Evolutionary conservation across 2,888 invertebrate species (phyloP), one percentile per base, ranked within the genome.

Genomic region (Malthinus seriepunctatus): DNA sequence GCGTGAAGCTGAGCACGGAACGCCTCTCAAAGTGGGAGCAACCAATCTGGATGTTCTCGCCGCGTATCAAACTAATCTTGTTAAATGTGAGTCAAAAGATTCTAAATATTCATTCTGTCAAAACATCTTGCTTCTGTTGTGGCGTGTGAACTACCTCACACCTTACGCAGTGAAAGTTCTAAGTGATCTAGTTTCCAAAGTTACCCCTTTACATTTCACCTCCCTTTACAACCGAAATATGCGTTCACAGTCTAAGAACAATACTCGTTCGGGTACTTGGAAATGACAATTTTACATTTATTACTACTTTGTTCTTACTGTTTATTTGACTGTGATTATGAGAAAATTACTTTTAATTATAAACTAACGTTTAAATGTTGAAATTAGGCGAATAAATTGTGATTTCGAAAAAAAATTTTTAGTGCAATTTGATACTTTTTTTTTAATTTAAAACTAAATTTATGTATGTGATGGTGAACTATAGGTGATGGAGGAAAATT

Each of bases 401-500:
- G 56, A 51, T 47, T 23, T 23, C n/a, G 5, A 23, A 23, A 23
- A 23, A 23, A 23, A 32, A 23, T 37, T 35, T 46, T 50, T 15
- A 50, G 56, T 56, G 51, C 23, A 51, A 31, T 34, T 46, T 37
- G 45, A 14, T 9, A 42, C 50, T 11, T 37, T 32, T 49, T 6
- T 10, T 15, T 15, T 14, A 15, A 50, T 45, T 46, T 32, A 32
- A 42, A 42, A 51, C 32, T 45, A 23, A n/a, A n/a, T n/a, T n/a
- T n/a, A 32, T 50, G 37, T 9, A 49, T 52, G 62, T 62, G 61
- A 62, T 63, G 63, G 72, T 73, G 50, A 62, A 69, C 66, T 62
- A 68, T 67, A 72, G 71, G 73, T 76, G 69, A 84, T 84, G 83
- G 86, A 86, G 76, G 86, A 85, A 74, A 86, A 86, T 71, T 87